Percentiles rank a stretch among this genome's conserved stretches.
Evolutionary conservation across 2,888 invertebrate species (phyloP).

Genomic region (Plagodis pulveraria): DNA sequence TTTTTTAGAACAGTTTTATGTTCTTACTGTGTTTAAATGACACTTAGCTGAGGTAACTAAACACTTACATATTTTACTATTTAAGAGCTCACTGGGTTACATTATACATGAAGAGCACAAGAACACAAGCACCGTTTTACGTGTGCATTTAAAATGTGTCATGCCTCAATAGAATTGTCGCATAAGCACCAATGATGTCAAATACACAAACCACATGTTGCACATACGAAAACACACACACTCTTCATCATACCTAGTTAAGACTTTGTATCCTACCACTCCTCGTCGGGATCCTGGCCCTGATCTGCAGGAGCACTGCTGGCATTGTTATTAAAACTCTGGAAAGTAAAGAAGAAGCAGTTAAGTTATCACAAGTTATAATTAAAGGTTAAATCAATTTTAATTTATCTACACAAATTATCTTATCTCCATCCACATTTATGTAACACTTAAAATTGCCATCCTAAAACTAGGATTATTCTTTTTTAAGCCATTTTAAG

Average conservation of each 20-base stretch:
- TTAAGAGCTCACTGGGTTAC: conserved; percentile 1
- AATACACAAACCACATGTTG: conserved; percentile 63
- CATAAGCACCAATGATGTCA: conserved; percentile 66
- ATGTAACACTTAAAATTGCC: no score
- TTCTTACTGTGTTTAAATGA: no score
- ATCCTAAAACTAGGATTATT: no score
- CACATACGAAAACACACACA: conserved; percentile 47
- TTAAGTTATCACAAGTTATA: not conserved
- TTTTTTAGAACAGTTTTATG: no score
- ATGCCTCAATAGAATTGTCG: conserved; percentile 30
- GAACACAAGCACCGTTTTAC: conserved; percentile 2
- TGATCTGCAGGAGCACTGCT: conserved; percentile 44
- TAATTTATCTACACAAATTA: no score
- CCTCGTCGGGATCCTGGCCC: conserved; percentile 81
- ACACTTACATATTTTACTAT: no score
- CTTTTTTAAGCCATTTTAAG: no score
- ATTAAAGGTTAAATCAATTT: no score
- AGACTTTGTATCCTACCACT: conserved; percentile 71
- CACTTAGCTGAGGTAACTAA: no score
- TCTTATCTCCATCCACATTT: no score
- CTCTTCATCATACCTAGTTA: conserved; percentile 6
- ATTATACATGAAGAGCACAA: not conserved
- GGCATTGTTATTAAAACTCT: conserved; percentile 68
- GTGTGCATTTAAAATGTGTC: conserved; percentile 11
- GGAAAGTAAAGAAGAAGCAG: conserved; percentile 33